Evolutionary conservation across 2,888 invertebrate species (phyloP).

Genomic region (Schrankia costaestrigalis): DNA sequence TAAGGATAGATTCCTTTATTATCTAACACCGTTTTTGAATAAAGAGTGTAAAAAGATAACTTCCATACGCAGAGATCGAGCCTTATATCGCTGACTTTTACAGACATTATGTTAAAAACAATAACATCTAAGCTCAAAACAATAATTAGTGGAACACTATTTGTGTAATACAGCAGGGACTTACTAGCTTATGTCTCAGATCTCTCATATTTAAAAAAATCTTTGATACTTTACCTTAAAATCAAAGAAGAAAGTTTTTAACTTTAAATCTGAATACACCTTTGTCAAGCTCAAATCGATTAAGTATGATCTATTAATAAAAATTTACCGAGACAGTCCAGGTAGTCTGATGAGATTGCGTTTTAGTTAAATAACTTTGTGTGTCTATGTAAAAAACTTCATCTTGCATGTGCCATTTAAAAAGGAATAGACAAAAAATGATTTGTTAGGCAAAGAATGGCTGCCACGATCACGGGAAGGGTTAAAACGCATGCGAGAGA

Average conservation of each 20-base stretch:
- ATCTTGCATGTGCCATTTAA: constrained; percentile 79
- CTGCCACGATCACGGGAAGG: constrained; percentile 69
- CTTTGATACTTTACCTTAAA: constrained; percentile 10
- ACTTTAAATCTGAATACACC: constrained; percentile 18
- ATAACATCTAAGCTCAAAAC: too few species aligned
- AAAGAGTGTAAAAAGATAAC: too few species aligned
- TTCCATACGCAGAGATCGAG: too few species aligned
- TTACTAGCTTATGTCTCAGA: too few species aligned
- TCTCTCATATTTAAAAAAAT: background rate
- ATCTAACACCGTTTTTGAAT: too few species aligned
- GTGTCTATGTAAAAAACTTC: constrained; percentile 54
- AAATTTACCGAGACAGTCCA: constrained; percentile 59
- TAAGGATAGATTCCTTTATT: too few species aligned
- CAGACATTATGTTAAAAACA: too few species aligned
- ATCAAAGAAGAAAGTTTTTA: constrained; percentile 10
- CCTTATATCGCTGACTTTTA: too few species aligned
- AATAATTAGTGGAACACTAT: too few species aligned
- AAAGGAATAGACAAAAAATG: constrained; percentile 69
- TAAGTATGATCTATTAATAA: constrained; percentile 70
- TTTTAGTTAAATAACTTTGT: constrained; percentile 64
- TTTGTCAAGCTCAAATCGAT: constrained; percentile 64
- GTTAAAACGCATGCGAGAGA: constrained; percentile 66
- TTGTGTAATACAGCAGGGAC: too few species aligned
- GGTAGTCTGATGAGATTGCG: constrained; percentile 76
- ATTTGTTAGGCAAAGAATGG: constrained; percentile 71